Conservation (phyloP, 2,797 vertebrate species). For the Rhinogobio ventralis region DNA sequence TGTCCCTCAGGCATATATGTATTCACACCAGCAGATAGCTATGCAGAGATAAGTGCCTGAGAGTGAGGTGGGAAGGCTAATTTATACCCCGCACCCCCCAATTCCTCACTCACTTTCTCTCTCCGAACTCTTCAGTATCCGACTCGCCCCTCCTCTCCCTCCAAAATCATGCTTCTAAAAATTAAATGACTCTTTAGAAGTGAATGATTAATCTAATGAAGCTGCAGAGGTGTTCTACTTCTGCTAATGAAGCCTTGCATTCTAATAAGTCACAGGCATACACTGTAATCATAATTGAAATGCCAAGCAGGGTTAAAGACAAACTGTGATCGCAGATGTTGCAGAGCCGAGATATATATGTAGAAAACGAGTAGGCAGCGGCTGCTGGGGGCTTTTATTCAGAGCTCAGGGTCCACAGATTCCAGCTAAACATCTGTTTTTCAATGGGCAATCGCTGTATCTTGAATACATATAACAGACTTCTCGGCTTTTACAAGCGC, state of each 20-base stretch:
- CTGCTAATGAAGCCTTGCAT: constrained; percentile 50
- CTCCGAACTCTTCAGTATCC: background rate
- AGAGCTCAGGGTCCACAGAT: constrained; percentile 45
- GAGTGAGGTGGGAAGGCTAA: constrained; percentile 48
- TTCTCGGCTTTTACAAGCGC: constrained; percentile 60
- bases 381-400: constrained; percentile 48
- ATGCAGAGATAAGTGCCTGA: constrained; percentile 56
- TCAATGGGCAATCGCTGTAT: constrained; percentile 54
- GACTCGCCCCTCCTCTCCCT: constrained; percentile 20
- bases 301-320: constrained; percentile 50
- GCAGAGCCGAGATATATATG: background rate
- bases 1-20: constrained; percentile 56
- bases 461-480: constrained; percentile 64
- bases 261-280: constrained; percentile 46
- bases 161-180: constrained; percentile 35
- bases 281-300: constrained; percentile 56
- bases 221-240: constrained; percentile 47
- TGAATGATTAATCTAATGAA: constrained; percentile 54
- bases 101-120: constrained; percentile 1
- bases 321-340: constrained; percentile 56
- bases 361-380: constrained; percentile 20
- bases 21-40: constrained; percentile 54
- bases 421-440: constrained; percentile 65
- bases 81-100: constrained; percentile 34
- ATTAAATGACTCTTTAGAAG: constrained; percentile 49